Evolutionary conservation across 2,888 invertebrate species (phyloP), one percentile per base, ranked within the genome.

Genomic region (Dicranocentrus wangi): DNA sequence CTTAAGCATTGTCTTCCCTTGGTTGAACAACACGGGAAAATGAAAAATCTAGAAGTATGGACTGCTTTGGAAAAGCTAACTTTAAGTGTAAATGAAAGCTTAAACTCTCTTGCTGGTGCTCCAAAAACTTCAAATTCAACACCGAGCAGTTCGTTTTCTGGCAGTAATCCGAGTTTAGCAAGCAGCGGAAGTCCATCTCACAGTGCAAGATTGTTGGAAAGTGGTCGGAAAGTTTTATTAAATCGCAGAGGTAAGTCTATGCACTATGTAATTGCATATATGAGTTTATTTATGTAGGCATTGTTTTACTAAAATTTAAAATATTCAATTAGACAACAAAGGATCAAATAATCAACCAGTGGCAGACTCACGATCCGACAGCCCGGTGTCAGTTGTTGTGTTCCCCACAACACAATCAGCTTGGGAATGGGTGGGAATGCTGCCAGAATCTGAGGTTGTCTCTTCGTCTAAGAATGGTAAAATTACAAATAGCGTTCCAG

Each of bases 401-500:
- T 92, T 95, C 87, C 92, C 93, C 21, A 91, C 94, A 71, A 91
- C 90, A 17, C 90, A 90, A 70, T 90, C 89, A 21, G 89, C 90
- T 27, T 91, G 90, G 43, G 92, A 92, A 85, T 92, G 92, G 84
- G 90, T 93, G 17, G 93, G 93, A 27, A 90, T 93, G 85, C 88
- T 93, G 10, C 91, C 92, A 3, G 93, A 93, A 88, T 71, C 83
- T 0, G 85, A 86, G 73, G 85, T 86, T 0, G 83, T 85, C 19
- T 70, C 81, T 15, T 47, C 77, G 2, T 55, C 69, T 5, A 68
- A 72, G 21, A 82, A 76, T 47, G 80, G 76, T 13, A 77, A 79
- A 58, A 81, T 81, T 55, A 55, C 69, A 3, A 79, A 77, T 55
- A 80, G 71, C 10, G 84, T 82, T 7, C 82, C 82, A 2, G 78